These are phyloP conservation scores for Stegophylla sp. DNA, from an alignment of 2,888 invertebrate genomes.

Conservation along the genomic window DNA sequence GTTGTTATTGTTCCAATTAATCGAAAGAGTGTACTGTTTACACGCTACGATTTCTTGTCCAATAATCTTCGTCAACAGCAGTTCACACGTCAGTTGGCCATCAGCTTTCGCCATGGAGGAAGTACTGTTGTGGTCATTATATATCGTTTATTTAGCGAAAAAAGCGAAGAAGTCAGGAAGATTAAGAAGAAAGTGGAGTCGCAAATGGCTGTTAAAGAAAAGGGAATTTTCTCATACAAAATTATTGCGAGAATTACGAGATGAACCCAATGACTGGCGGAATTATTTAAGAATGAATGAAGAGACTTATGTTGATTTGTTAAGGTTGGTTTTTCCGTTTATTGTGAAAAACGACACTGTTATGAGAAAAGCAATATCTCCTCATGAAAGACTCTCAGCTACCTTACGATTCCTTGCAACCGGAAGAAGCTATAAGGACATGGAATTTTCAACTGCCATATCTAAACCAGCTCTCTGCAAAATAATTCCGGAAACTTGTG, in stretches of 20 bases:
- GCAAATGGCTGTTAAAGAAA: slow-evolving; percentile 29
- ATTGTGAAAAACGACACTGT: slow-evolving; percentile 49
- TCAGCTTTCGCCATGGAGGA: slow-evolving; percentile 6
- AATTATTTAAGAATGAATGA: slow-evolving; percentile 40
- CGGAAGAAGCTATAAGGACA: slow-evolving; percentile 59
- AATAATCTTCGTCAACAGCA: not conserved
- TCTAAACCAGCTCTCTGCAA: slow-evolving; percentile 56
- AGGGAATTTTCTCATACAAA: slow-evolving; percentile 25
- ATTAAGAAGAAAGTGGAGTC: slow-evolving; percentile 17
- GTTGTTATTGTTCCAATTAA: not conserved
- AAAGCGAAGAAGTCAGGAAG: slow-evolving; percentile 3
- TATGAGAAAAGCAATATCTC: slow-evolving; percentile 61
- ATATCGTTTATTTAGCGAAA: slow-evolving; percentile 5
- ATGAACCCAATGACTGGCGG: slow-evolving; percentile 20
- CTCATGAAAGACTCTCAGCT: slow-evolving; percentile 61
- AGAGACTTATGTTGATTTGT: slow-evolving; percentile 27
- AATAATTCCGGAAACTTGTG: slow-evolving; percentile 54
- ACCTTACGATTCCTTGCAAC: slow-evolving; percentile 62
- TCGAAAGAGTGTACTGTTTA: slow-evolving; percentile 23
- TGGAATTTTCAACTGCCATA: slow-evolving; percentile 58
- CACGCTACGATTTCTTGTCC: slow-evolving; percentile 12
- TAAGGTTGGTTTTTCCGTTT: slow-evolving; percentile 18
- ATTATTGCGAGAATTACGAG: slow-evolving; percentile 30
- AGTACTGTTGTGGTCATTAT: slow-evolving; percentile 7
- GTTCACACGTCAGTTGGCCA: not conserved